Evolutionary conservation across 2,888 invertebrate species (phyloP).

Genomic region (Anodontia alba): DNA sequence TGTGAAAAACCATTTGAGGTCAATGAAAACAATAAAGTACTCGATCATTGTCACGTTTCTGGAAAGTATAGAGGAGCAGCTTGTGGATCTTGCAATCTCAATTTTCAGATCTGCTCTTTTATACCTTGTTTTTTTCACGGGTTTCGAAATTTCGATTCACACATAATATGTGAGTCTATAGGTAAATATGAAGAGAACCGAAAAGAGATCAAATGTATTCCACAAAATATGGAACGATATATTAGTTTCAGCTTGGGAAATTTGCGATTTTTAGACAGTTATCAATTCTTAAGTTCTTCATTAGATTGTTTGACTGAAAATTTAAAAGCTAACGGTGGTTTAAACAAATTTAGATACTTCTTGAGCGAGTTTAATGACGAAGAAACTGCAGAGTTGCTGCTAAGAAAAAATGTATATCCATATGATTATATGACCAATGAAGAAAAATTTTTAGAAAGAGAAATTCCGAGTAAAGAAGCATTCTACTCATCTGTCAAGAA

Average conservation of each 20-base stretch:
- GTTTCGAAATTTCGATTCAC: conserved; percentile 34
- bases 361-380: not conserved
- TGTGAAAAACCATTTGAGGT: not conserved
- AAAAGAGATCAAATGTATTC: conserved; percentile 49
- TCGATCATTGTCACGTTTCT: not conserved
- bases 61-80: conserved; percentile 3
- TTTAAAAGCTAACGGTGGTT: not conserved
- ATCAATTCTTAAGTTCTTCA: conserved; percentile 32
- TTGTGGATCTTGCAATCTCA: not conserved
- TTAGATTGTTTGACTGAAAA: conserved; percentile 31
- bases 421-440: conserved; percentile 6
- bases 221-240: conserved; percentile 62
- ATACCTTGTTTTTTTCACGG: conserved; percentile 49
- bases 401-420: conserved; percentile 44
- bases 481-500: conserved; percentile 1
- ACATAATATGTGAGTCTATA: conserved; percentile 28
- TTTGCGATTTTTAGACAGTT: conserved; percentile 53
- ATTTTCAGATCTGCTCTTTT: not conserved
- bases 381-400: conserved; percentile 4
- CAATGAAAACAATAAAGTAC: not conserved
- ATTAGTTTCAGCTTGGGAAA: conserved; percentile 63
- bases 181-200: conserved; percentile 20
- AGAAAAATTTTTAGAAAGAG: not conserved
- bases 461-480: not conserved
- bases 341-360: conserved; percentile 6